Percentiles rank a stretch among this genome's conserved stretches.
Evolutionary conservation across 2,797 vertebrate species (phyloP).

Genomic region (Acridotheres tristis): DNA sequence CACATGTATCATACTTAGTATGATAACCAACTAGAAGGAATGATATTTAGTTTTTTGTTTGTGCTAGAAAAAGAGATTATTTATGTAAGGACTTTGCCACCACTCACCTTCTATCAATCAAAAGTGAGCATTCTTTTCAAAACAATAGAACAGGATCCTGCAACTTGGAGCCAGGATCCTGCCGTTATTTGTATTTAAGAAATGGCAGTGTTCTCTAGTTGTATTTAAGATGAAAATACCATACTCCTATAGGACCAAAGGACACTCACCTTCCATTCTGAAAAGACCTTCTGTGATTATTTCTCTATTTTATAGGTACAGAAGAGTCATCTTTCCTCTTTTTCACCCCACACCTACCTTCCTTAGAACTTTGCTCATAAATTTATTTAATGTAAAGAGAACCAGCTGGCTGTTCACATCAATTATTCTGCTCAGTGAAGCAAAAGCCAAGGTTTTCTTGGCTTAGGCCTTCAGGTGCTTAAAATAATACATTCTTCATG

Average conservation of each 20-base stretch:
- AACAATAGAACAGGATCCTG: not conserved
- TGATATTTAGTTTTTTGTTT: not conserved
- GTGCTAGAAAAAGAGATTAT: not conserved
- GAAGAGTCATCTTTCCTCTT: not conserved
- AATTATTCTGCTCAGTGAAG: not conserved
- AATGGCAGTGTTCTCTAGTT: not conserved
- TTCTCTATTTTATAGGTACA: not conserved
- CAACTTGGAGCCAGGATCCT: not conserved
- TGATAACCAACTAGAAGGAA: not conserved
- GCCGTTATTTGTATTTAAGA: not conserved
- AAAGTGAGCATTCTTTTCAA: not conserved
- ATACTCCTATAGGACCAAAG: not conserved
- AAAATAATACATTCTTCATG: constrained; percentile 28
- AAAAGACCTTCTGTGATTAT: not conserved
- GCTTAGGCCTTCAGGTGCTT: constrained; percentile 7
- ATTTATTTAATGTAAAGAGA: not conserved
- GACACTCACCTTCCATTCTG: not conserved
- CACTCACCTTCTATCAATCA: not conserved
- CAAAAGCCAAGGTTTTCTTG: constrained; percentile 25
- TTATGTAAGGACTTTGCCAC: not conserved
- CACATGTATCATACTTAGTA: not conserved
- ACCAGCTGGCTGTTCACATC: not conserved
- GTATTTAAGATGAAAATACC: not conserved
- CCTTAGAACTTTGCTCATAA: not conserved
- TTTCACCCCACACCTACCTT: not conserved